Evolutionary conservation across 37 sponge, comb jelly and placozoan genomes (phyloP).

Genomic region (Halichondria panicea): DNA sequence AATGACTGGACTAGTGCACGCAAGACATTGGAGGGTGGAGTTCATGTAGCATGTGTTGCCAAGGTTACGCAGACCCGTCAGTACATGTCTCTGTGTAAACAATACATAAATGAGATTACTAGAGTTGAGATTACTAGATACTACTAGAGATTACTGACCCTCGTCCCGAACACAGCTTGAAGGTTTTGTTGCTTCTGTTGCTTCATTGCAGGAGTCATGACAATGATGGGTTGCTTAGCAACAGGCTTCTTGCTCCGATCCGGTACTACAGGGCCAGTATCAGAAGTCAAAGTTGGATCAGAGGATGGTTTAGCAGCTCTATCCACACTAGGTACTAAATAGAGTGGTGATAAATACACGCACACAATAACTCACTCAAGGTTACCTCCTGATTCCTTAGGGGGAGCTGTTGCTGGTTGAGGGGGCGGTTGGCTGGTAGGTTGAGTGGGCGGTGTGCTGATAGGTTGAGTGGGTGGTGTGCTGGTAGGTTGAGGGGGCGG

Average conservation of each 20-base stretch:
- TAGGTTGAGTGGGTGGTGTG: not conserved
- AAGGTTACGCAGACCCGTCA: slow-evolving; percentile 84
- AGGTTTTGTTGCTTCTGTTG: slow-evolving; percentile 32
- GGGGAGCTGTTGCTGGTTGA: not conserved
- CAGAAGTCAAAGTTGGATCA: not conserved
- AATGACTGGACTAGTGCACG: slow-evolving; percentile 53
- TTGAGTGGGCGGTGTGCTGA: too few relatives aligned
- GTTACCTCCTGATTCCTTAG: not conserved
- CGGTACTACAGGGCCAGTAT: slow-evolving; percentile 12
- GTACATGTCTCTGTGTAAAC: slow-evolving; percentile 26
- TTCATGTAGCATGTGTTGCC: slow-evolving; percentile 95
- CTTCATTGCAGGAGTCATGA: slow-evolving; percentile 23
- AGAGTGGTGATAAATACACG: not conserved
- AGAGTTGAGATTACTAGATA: not conserved
- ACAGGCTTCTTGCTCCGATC: slow-evolving; percentile 68
- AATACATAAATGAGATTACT: not conserved
- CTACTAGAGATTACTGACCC: slow-evolving; percentile 22
- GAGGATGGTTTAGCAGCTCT: slow-evolving; percentile 67
- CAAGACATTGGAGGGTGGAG: slow-evolving; percentile 83
- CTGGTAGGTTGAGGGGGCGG: not conserved
- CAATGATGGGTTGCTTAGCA: not conserved
- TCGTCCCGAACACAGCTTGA: slow-evolving; percentile 42
- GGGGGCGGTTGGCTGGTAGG: not conserved
- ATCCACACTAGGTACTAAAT: slow-evolving; percentile 56
- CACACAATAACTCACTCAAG: not conserved